Conservation (phyloP, 2,888 invertebrate genomes). For the Eumerus sabulonum region DNA sequence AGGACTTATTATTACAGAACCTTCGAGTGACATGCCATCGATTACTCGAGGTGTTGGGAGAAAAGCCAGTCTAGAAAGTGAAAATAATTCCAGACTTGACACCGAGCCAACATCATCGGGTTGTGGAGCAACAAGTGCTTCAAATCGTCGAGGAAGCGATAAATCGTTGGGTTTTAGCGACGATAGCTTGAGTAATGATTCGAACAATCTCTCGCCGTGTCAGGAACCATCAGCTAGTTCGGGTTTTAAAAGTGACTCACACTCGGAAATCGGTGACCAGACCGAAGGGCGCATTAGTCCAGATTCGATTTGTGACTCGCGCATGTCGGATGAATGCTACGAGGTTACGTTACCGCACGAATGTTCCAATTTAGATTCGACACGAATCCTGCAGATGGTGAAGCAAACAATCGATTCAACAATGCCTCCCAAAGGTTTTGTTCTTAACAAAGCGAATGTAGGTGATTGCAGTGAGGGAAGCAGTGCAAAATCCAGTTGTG, state of each 20-base stretch:
- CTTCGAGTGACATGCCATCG: conserved; percentile 87
- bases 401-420: conserved; percentile 89
- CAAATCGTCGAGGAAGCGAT: conserved; percentile 84
- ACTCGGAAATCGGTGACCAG: conserved; percentile 82
- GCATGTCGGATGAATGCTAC: conserved; percentile 80
- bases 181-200: conserved; percentile 86
- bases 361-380: conserved; percentile 88
- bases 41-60: conserved; percentile 89
- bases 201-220: conserved; percentile 81
- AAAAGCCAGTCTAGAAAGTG: conserved; percentile 84
- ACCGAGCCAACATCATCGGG: conserved; percentile 55
- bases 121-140: conserved; percentile 71
- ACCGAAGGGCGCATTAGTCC: conserved; percentile 78
- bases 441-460: conserved; percentile 78
- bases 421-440: conserved; percentile 85
- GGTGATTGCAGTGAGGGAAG: conserved; percentile 61
- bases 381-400: conserved; percentile 88
- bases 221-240: conserved; percentile 81
- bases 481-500: conserved; percentile 53
- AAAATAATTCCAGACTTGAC: conserved; percentile 73
- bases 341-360: conserved; percentile 89
- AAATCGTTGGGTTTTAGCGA: conserved; percentile 86
- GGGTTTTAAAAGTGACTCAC: conserved; percentile 81
- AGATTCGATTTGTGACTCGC: conserved; percentile 78
- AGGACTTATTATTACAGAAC: conserved; percentile 85